These are phyloP conservation scores for Vidua chalybeata DNA, from an alignment of 2,113 vertebrate species.

Conservation along the genomic window DNA sequence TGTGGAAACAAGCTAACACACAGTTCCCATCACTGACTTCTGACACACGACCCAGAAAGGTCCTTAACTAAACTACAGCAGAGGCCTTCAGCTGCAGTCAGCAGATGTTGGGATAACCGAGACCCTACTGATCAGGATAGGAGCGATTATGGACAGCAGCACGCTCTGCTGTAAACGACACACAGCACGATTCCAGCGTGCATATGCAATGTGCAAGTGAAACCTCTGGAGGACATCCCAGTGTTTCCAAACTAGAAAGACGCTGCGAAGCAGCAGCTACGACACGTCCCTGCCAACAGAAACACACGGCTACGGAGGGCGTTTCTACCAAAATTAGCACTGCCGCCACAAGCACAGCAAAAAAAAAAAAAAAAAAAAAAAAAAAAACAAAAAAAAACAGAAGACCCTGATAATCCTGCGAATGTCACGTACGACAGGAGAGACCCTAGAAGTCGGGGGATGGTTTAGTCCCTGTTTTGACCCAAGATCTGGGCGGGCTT, in stretches of 20 bases:
- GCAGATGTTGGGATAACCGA: background rate
- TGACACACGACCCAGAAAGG: background rate
- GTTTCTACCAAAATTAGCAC: background rate
- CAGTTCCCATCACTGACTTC: background rate
- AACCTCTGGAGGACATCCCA: background rate
- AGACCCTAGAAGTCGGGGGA: rapidly evolving
- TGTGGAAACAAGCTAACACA: background rate
- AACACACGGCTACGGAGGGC: rapidly evolving
- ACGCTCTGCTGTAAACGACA: background rate
- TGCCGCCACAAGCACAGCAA: background rate
- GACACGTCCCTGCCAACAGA: background rate
- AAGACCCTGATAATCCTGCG: background rate
- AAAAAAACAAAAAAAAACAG: rapidly evolving
- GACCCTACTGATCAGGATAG: rapidly evolving
- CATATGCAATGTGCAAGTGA: rapidly evolving
- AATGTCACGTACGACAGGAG: background rate
- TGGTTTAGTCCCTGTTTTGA: background rate
- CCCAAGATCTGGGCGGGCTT: rapidly evolving
- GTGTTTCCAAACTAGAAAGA: background rate
- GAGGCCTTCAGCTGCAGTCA: background rate
- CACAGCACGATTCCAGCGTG: background rate
- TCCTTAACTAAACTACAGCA: background rate
- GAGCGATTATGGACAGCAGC: rapidly evolving
- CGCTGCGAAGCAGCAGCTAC: background rate
- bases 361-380: background rate